Evolutionary conservation across 2,113 vertebrate genomes (phyloP).

Genomic region (Axis porcinus): DNA sequence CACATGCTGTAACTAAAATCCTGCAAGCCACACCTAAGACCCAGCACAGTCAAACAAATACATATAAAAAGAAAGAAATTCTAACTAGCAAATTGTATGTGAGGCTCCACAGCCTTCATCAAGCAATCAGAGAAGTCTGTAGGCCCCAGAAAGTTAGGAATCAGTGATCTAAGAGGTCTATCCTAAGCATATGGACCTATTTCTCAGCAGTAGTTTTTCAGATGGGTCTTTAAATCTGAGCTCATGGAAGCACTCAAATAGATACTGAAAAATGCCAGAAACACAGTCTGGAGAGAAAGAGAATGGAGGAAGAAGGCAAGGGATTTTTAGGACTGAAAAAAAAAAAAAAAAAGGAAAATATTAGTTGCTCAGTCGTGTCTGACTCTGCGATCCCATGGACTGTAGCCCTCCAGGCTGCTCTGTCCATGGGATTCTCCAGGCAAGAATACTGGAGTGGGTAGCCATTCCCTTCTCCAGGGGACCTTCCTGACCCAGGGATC

Average conservation of each 20-base stretch:
- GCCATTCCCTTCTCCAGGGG: neutral
- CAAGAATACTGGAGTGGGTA: neutral
- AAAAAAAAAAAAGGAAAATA: neutral
- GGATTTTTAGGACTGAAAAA: neutral
- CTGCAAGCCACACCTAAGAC: neutral
- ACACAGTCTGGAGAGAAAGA: neutral
- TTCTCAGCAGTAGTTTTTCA: neutral
- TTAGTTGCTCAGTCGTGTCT: neutral
- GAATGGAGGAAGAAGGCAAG: neutral
- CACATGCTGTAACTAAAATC: neutral
- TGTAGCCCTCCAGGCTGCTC: neutral
- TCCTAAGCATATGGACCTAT: neutral
- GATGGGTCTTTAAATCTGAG: neutral
- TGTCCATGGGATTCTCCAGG: neutral
- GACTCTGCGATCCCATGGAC: neutral
- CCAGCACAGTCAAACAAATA: neutral
- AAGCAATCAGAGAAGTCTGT: neutral
- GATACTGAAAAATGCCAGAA: neutral
- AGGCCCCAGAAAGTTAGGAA: neutral
- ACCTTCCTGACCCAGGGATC: neutral
- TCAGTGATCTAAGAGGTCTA: neutral
- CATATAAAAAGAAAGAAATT: neutral
- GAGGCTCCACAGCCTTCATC: neutral
- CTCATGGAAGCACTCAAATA: neutral
- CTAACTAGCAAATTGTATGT: neutral